phyloP scores from a whole-genome alignment of 2,888 invertebrate species.

The Mactromeris polynyma region DNA sequence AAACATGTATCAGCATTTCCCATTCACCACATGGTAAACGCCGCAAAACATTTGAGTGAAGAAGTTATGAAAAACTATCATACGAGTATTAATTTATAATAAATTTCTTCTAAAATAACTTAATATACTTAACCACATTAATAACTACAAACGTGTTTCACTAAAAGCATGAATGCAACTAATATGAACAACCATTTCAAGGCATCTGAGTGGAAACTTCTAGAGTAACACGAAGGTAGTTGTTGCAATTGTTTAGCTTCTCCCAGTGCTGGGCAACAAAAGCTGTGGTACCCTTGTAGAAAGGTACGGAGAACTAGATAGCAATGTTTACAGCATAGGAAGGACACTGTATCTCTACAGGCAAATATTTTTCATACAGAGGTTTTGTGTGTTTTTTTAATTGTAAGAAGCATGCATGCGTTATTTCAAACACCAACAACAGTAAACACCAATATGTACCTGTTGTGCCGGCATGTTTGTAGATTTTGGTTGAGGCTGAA shows the following conservation, averaged over 20 bases:
- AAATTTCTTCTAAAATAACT: too few species aligned
- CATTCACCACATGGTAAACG: too few species aligned
- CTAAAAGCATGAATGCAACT: too few species aligned
- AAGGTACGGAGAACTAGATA: not conserved
- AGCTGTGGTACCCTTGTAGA: not conserved
- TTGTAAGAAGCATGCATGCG: conserved; percentile 39
- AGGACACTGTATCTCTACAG: not conserved
- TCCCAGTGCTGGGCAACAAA: not conserved
- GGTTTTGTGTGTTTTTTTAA: not conserved
- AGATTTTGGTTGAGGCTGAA: conserved; percentile 38
- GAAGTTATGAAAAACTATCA: too few species aligned
- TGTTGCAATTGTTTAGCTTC: not conserved
- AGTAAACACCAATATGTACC: conserved; percentile 39
- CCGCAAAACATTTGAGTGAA: too few species aligned
- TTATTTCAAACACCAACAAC: conserved; percentile 34
- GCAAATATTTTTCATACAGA: not conserved
- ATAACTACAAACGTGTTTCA: too few species aligned
- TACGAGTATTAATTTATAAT: too few species aligned
- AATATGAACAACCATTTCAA: too few species aligned
- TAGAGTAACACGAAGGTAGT: too few species aligned
- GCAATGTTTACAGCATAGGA: not conserved
- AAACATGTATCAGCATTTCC: too few species aligned
- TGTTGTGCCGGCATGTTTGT: conserved; percentile 47
- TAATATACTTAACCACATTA: too few species aligned
- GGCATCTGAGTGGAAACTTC: too few species aligned